These are phyloP conservation scores for Incurvaria masculella DNA, from an alignment of 2,888 invertebrate genomes.

Conservation along the genomic window DNA sequence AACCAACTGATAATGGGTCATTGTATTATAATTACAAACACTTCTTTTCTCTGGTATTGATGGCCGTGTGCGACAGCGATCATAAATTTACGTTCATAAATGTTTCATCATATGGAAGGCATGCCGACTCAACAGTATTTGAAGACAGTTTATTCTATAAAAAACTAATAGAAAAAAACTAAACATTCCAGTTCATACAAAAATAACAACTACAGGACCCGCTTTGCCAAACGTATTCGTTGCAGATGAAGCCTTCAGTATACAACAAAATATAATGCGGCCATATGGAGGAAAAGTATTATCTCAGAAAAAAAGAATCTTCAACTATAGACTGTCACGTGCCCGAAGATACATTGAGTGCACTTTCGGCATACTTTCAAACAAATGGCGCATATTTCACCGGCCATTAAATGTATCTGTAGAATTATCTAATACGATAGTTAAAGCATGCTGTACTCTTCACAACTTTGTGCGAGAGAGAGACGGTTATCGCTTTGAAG, in stretches of 20 bases:
- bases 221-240: constrained; percentile 18
- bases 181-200: constrained; percentile 16
- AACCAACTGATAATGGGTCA: constrained; percentile 20
- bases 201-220: constrained; percentile 15
- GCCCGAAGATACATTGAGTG: constrained; percentile 19
- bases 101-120: constrained; percentile 18
- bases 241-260: constrained; percentile 22
- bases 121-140: constrained; percentile 16
- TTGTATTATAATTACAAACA: constrained; percentile 20
- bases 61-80: constrained; percentile 21
- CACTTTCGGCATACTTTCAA: constrained; percentile 14
- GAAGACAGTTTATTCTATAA: constrained; percentile 17
- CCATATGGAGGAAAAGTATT: constrained; percentile 19
- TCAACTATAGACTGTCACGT: constrained; percentile 22
- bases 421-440: constrained; percentile 18
- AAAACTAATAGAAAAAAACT: constrained; percentile 15
- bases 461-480: too few species aligned
- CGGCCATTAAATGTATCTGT: constrained; percentile 14
- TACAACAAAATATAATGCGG: constrained; percentile 20
- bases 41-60: constrained; percentile 20
- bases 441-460: constrained; percentile 6
- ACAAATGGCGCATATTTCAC: constrained; percentile 20
- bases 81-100: constrained; percentile 20
- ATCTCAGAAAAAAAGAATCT: constrained; percentile 18
- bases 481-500: constrained; percentile 3